Percentiles rank a stretch among this genome's conserved stretches.
These are phyloP conservation scores for Lutjanus argentimaculatus DNA, from an alignment of 2,797 vertebrate species.

Conservation along the genomic window DNA sequence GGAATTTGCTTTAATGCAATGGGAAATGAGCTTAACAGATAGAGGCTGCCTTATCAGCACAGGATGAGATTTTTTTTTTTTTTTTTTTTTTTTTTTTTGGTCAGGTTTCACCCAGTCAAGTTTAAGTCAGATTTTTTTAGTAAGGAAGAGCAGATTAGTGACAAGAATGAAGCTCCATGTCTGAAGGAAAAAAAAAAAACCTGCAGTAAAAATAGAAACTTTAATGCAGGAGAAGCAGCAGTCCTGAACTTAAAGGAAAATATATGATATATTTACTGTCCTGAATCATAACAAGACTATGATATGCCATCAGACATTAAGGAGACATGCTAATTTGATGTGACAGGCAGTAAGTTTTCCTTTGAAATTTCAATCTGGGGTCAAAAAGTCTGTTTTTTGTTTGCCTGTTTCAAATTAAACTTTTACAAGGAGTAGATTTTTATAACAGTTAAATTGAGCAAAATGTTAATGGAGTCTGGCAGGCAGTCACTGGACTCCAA, in stretches of 20 bases:
- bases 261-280: too few species aligned
- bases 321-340: too few species aligned
- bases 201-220: background rate
- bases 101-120: conserved; percentile 28
- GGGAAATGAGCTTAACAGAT: conserved; percentile 50
- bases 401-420: too few species aligned
- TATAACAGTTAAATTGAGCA: too few species aligned
- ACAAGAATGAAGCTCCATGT: background rate
- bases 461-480: too few species aligned
- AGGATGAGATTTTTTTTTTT: conserved; percentile 17
- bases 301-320: too few species aligned
- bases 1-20: conserved; percentile 51
- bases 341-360: too few species aligned
- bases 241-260: background rate
- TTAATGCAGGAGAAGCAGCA: background rate
- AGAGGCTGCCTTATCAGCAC: conserved; percentile 38
- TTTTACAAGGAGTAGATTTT: too few species aligned
- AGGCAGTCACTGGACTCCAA: too few species aligned
- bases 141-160: background rate
- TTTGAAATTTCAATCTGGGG: too few species aligned
- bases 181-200: background rate
- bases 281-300: too few species aligned
- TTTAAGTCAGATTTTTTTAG: background rate
- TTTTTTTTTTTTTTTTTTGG: background rate
- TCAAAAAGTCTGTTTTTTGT: too few species aligned